A percentile compares a stretch with the other conserved stretches of the same genome.
phyloP scores from a whole-genome alignment of 2,888 invertebrate species.

The Pristionchus japonicus region DNA sequence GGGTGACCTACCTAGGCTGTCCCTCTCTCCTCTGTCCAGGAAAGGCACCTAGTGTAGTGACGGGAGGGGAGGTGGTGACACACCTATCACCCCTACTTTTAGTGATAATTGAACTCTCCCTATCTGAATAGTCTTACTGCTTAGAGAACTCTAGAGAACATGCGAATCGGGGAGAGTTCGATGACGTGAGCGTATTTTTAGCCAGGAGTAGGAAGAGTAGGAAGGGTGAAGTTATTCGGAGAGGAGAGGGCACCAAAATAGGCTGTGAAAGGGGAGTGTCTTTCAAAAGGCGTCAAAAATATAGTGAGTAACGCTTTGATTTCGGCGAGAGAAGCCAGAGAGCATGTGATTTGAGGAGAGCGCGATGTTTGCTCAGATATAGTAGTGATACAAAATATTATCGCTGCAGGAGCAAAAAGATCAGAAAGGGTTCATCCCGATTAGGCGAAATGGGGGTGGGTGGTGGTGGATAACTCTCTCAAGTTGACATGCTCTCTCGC shows the following conservation, averaged over 20 bases:
- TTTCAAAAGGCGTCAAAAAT: background rate
- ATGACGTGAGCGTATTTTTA: background rate
- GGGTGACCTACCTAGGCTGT: background rate
- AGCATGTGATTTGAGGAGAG: background rate
- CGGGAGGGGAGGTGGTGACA: background rate
- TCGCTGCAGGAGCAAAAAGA: background rate
- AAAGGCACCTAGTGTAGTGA: background rate
- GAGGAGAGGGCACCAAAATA: background rate
- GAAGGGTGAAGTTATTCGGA: too few species aligned
- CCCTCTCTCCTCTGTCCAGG: background rate
- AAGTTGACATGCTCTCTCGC: too few species aligned
- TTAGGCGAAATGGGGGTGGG: background rate
- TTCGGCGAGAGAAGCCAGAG: background rate
- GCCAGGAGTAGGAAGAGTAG: too few species aligned
- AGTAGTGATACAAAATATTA: too few species aligned
- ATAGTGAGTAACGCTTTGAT: background rate
- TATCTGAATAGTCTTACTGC: too few species aligned
- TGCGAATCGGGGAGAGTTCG: too few species aligned
- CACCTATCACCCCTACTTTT: background rate
- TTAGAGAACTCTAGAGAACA: too few species aligned
- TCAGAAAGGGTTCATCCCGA: background rate
- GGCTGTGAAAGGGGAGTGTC: background rate
- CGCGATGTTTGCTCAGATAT: background rate
- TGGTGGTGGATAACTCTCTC: too few species aligned
- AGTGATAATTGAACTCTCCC: background rate